phyloP scores from a whole-genome alignment of 2,113 vertebrate species.

The Spheniscus mendiculus region DNA sequence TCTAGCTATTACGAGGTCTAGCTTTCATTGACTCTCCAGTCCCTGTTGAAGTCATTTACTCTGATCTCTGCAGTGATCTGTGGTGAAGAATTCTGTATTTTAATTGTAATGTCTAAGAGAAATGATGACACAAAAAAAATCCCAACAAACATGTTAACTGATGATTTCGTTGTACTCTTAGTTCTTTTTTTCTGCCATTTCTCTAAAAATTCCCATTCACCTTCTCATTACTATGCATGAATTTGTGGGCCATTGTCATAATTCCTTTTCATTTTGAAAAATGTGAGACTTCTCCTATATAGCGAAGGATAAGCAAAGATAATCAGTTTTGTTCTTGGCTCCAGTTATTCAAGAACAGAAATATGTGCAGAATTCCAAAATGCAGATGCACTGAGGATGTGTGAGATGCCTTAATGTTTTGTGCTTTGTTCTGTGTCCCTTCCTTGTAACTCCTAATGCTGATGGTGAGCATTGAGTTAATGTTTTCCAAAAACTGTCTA shows the following conservation, averaged over 20 bases:
- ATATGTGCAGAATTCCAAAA: neutral
- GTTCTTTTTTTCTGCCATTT: neutral
- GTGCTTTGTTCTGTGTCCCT: neutral
- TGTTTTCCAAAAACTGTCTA: neutral
- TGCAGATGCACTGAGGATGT: neutral
- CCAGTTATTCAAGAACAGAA: neutral
- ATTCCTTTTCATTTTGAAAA: neutral
- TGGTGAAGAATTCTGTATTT: neutral
- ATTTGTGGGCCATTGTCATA: neutral
- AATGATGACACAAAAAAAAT: fast-evolving
- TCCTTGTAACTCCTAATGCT: neutral
- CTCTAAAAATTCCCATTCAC: neutral
- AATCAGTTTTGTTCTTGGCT: neutral
- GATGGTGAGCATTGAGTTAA: neutral
- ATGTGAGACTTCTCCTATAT: fast-evolving
- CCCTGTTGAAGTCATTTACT: neutral
- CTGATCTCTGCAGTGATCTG: neutral
- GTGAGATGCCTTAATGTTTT: neutral
- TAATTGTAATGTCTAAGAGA: neutral
- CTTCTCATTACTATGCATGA: neutral
- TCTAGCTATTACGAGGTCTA: neutral
- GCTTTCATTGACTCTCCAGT: neutral
- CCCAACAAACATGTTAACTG: neutral
- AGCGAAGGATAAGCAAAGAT: neutral
- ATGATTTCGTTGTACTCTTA: neutral